phyloP scores from a whole-genome alignment of 2,888 invertebrate species.

The Trichopoda pennipes region DNA sequence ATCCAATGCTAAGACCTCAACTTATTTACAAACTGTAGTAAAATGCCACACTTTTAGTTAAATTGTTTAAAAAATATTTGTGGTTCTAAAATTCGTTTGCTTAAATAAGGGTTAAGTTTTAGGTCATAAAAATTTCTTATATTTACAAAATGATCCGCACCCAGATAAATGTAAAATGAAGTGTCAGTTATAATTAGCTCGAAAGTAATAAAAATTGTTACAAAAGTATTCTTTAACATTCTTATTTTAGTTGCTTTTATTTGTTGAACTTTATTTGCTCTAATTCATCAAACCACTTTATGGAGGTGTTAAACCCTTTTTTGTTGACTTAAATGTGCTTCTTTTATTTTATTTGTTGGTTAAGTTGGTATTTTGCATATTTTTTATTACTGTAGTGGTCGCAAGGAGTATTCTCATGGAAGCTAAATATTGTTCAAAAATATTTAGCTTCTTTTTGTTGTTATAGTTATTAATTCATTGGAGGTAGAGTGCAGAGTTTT shows the following conservation, averaged over 20 bases:
- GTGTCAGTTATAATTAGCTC: constrained; percentile 37
- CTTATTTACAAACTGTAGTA: too few relatives aligned
- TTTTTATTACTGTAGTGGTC: constrained; percentile 58
- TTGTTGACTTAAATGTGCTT: constrained; percentile 7
- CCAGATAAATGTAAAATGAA: not conserved
- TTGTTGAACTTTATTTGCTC: not conserved
- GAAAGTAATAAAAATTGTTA: constrained; percentile 46
- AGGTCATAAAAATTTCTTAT: constrained; percentile 20
- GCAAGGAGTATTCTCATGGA: constrained; percentile 16
- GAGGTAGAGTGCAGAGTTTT: too few relatives aligned
- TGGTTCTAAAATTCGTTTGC: not conserved
- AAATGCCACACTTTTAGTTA: too few relatives aligned
- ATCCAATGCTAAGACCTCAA: too few relatives aligned
- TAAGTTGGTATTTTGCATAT: constrained; percentile 13
- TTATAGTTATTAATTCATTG: constrained; percentile 33
- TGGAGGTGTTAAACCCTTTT: constrained; percentile 53
- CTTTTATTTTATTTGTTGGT: not conserved
- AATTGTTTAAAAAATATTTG: not conserved
- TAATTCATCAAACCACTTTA: constrained; percentile 46
- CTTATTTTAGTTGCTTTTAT: not conserved
- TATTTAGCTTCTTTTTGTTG: not conserved
- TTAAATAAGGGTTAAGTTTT: constrained; percentile 21
- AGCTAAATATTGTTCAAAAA: not conserved
- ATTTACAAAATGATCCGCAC: not conserved
- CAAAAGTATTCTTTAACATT: constrained; percentile 13